These are phyloP conservation scores for Hoplodrina ambigua DNA, from an alignment of 2,888 invertebrate species.

Conservation along the genomic window DNA sequence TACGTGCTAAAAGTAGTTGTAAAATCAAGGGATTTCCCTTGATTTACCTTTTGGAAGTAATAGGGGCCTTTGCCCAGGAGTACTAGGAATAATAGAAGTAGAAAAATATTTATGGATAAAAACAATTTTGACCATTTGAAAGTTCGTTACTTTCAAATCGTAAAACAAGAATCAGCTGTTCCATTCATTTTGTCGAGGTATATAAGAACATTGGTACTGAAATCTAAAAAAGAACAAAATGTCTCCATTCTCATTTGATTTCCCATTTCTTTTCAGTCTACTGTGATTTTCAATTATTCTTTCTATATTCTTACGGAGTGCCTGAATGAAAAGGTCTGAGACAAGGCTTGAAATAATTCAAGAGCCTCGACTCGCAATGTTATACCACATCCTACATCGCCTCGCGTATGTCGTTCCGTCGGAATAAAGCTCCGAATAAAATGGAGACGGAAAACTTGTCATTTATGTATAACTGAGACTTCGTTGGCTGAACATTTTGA, in stretches of 20 bases:
- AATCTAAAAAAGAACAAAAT: conserved; percentile 11
- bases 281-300: conserved; percentile 56
- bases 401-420: conserved; percentile 38
- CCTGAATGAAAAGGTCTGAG: conserved; percentile 53
- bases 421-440: conserved; percentile 55
- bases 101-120: too few relatives aligned
- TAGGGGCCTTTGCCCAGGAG: too few relatives aligned
- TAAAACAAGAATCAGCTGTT: too few relatives aligned
- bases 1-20: too few relatives aligned
- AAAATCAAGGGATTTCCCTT: too few relatives aligned
- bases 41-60: too few relatives aligned
- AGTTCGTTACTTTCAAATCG: too few relatives aligned
- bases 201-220: not conserved
- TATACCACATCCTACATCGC: conserved; percentile 49
- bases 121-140: too few relatives aligned
- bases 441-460: conserved; percentile 50
- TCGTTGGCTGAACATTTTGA: conserved; percentile 13
- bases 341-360: conserved; percentile 59
- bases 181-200: too few relatives aligned
- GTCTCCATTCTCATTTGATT: not conserved
- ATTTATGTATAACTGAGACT: conserved; percentile 53
- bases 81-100: too few relatives aligned
- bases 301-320: conserved; percentile 33
- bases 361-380: conserved; percentile 55
- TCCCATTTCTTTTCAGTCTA: conserved; percentile 12